Conservation (phyloP, 2,888 invertebrate species). For the Noctua pronuba region DNA sequence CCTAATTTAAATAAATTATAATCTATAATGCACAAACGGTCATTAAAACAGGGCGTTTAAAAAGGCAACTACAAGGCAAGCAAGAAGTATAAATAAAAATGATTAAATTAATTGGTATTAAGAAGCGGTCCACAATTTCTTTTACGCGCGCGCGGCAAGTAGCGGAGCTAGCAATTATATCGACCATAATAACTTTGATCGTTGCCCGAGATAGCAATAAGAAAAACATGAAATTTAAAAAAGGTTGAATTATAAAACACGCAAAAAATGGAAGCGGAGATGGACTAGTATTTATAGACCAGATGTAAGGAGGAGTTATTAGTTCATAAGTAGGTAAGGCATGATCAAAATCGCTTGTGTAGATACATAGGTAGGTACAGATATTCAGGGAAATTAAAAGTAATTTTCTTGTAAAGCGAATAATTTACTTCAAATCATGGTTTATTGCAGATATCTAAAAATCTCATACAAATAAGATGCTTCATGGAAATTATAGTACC, state of each 20-base stretch:
- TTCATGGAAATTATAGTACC: neutral
- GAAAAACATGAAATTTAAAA: constrained; percentile 65
- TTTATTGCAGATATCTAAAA: neutral
- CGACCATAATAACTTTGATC: constrained; percentile 68
- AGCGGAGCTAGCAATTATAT: constrained; percentile 68
- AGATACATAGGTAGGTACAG: neutral
- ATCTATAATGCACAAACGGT: constrained; percentile 3
- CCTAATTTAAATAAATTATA: constrained; percentile 9
- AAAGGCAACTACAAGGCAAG: constrained; percentile 53
- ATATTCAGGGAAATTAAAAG: neutral
- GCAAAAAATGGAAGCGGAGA: constrained; percentile 38
- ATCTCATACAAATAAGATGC: neutral
- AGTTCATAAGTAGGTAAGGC: neutral
- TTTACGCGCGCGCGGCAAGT: constrained; percentile 62
- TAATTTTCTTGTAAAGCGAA: neutral
- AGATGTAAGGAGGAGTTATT: constrained; percentile 14
- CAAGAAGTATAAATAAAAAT: constrained; percentile 63
- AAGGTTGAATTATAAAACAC: constrained; percentile 53
- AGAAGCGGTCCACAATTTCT: constrained; percentile 67
- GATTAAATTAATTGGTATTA: constrained; percentile 69
- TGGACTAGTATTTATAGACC: constrained; percentile 36
- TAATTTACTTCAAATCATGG: neutral
- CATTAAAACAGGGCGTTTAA: constrained; percentile 32
- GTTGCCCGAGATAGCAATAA: constrained; percentile 64
- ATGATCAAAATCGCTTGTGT: neutral